phyloP scores from a whole-genome alignment of 2,888 invertebrate species.

The Osedax fenrisi region DNA sequence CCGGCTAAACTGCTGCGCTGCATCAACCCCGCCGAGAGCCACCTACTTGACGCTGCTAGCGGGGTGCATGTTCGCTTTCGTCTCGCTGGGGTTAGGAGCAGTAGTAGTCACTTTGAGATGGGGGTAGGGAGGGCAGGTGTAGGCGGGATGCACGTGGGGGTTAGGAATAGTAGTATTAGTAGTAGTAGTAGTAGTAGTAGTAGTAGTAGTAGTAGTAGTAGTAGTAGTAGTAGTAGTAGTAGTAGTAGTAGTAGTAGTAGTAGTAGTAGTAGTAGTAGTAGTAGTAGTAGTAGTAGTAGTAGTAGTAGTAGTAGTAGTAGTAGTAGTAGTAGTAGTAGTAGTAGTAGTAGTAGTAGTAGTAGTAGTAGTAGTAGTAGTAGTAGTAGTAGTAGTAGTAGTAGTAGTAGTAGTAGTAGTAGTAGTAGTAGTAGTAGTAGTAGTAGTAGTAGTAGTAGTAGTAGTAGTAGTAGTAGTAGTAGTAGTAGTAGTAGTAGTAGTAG shows the following conservation, averaged over 20 bases:
- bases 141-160: neutral
- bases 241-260: neutral
- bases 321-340: neutral
- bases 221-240: neutral
- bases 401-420: neutral
- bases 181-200: neutral
- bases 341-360: neutral
- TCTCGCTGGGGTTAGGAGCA: slow-evolving; percentile 46
- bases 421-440: slow-evolving; percentile 11
- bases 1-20: slow-evolving; percentile 47
- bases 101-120: too few relatives aligned
- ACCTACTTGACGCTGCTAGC: slow-evolving; percentile 46
- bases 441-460: slow-evolving; percentile 28
- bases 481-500: slow-evolving; percentile 27
- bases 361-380: neutral
- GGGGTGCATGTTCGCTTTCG: slow-evolving; percentile 49
- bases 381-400: neutral
- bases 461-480: slow-evolving; percentile 26
- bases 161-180: neutral
- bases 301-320: neutral
- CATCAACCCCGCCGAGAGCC: slow-evolving; percentile 50
- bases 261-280: neutral
- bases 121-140: neutral
- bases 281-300: neutral
- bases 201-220: neutral